Evolutionary conservation across 2,888 invertebrate genomes (phyloP), one percentile per base, ranked within the genome.

Genomic region (Leptopterna dolabrata): DNA sequence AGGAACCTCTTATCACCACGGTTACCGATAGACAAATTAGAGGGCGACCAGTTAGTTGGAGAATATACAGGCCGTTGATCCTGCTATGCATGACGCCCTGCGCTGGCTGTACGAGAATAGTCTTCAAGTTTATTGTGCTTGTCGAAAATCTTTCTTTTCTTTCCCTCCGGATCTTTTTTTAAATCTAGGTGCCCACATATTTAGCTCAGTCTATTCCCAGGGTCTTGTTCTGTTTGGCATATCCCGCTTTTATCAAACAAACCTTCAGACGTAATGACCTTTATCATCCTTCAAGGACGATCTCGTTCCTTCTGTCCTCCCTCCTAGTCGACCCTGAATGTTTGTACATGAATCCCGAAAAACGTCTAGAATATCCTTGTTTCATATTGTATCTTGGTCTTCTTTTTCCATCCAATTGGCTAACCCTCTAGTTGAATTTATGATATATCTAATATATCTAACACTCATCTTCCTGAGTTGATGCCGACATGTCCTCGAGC

Each of bases 21-120:
- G 45, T 24, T 78, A 41, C 45, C 45, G 78, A 78, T 76, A 9
- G 41, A 19, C 76, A 41, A 76, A 76, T 78, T 78, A 78, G 55
- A 29, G 30, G 30, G 24, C 24, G n/a, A 36, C 81, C 55, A 55
- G 9, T 55, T 81, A 81, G 55, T n/a, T 24, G 14, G 29, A 51
- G 81, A 51, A 81, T 81, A 16, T 81, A 81, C 30, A 55, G 81
- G 51, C 81, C 81, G 81, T 81, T 81, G 81, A 81, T 81, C 81
- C 30, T 51, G 51, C 27, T 63, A 24, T 41, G 73, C 73, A 76
- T 30, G 16, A 76, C 73, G 63, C 63, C 24, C 24, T 63, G 27
- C n/a, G 63, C 24, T 19, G 27, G 63, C 9, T 4, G 63, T 24
- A 24, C 27, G 19, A 27, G 13, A 63, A 63, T 63, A 63, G 24